These are phyloP conservation scores for Drosophila sucinea DNA, from an alignment of 1,140 invertebrate genomes.

Conservation along the genomic window DNA sequence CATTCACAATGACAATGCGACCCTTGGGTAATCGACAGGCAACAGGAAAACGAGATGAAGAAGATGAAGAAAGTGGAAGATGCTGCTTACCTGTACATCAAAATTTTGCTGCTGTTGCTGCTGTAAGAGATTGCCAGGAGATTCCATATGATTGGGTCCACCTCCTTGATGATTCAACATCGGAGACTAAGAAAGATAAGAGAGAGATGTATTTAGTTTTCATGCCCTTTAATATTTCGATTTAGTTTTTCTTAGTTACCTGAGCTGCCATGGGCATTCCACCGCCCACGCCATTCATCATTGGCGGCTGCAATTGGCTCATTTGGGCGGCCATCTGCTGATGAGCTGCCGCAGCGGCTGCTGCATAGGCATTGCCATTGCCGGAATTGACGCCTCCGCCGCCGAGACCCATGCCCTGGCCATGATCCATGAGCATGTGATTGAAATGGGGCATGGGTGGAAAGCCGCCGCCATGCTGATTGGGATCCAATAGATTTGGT, in stretches of 20 bases:
- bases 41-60: slow-evolving; percentile 13
- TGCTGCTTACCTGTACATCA: slow-evolving; percentile 82
- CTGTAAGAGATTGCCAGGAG: slow-evolving; percentile 80
- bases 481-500: slow-evolving; percentile 69
- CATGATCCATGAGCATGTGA: slow-evolving; percentile 83
- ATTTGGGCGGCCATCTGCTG: slow-evolving; percentile 81
- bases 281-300: slow-evolving; percentile 81
- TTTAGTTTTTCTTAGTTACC: slow-evolving; percentile 44
- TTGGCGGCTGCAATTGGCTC: slow-evolving; percentile 81
- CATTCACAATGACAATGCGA: slow-evolving; percentile 38
- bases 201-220: background rate
- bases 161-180: slow-evolving; percentile 79
- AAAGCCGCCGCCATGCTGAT: slow-evolving; percentile 66
- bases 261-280: slow-evolving; percentile 82
- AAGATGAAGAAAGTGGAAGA: background rate
- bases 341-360: slow-evolving; percentile 40
- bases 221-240: background rate
- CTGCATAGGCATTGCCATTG: slow-evolving; percentile 64
- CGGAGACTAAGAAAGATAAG: slow-evolving; percentile 53
- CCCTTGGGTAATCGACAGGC: slow-evolving; percentile 27
- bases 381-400: slow-evolving; percentile 60
- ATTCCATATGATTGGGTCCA: slow-evolving; percentile 83
- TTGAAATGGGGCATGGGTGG: slow-evolving; percentile 76
- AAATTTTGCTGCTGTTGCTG: slow-evolving; percentile 82
- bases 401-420: slow-evolving; percentile 56